Evolutionary conservation across 1,140 invertebrate species (phyloP).

Genomic region (Polyergus mexicanus): DNA sequence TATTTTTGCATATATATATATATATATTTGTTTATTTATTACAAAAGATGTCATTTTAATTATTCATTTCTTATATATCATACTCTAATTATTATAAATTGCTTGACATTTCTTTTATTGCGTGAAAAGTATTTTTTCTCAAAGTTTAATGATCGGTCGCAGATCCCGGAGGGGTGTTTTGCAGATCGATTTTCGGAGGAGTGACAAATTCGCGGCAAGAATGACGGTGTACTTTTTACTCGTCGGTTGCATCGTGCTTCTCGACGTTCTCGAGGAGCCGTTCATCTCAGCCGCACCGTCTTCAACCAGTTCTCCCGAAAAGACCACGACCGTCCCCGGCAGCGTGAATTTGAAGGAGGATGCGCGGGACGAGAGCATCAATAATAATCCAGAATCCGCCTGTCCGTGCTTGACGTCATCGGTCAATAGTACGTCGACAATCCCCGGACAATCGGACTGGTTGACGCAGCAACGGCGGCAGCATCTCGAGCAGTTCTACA

Average conservation of each 20-base stretch:
- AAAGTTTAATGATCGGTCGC: neutral
- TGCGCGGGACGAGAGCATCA: constrained; percentile 27
- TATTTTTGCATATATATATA: neutral
- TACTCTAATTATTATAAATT: neutral
- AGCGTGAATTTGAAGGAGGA: neutral
- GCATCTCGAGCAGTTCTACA: constrained; percentile 7
- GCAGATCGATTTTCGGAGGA: constrained; percentile 12
- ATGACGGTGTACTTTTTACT: constrained; percentile 11
- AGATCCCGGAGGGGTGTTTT: constrained; percentile 19
- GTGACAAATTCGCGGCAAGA: neutral
- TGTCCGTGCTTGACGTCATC: constrained; percentile 27
- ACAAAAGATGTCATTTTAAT: neutral
- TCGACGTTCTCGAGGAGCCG: neutral
- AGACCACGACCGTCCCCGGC: neutral
- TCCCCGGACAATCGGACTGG: constrained; percentile 19
- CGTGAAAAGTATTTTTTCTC: neutral
- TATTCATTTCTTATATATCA: neutral
- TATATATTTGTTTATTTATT: neutral
- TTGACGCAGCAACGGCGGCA: neutral
- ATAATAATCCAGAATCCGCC: constrained; percentile 21
- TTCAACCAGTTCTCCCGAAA: neutral
- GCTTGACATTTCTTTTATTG: neutral
- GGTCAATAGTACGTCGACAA: constrained; percentile 23
- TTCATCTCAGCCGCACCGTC: constrained; percentile 7
- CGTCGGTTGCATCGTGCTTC: constrained; percentile 7